A percentile compares a stretch with the other conserved stretches of the same genome.
Conservation (phyloP, 92 coral and sea anemone genomes). For the Nematostella vectensis region DNA sequence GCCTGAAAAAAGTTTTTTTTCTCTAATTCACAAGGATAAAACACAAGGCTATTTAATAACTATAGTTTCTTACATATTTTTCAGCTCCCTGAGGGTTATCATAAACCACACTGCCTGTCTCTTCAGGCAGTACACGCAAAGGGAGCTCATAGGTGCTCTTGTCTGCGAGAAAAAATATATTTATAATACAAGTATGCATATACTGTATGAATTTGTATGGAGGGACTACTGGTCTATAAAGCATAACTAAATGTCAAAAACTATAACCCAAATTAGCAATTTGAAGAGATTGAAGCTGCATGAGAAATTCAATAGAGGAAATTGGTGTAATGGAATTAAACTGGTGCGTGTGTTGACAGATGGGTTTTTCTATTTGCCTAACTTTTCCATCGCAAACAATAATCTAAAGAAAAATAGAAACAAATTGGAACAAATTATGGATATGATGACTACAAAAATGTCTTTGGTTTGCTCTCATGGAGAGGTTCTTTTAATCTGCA, state of each 20-base stretch:
- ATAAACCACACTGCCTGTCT: slow-evolving; percentile 67
- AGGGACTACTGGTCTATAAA: not conserved
- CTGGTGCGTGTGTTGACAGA: not conserved
- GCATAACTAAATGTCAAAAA: not conserved
- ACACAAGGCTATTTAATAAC: too few species aligned
- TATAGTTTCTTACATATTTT: slow-evolving; percentile 79
- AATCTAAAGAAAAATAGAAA: too few species aligned
- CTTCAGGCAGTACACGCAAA: slow-evolving; percentile 26
- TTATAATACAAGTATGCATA: too few species aligned
- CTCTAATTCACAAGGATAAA: too few species aligned
- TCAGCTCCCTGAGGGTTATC: slow-evolving; percentile 73
- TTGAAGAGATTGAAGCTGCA: not conserved
- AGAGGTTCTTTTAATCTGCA: too few species aligned
- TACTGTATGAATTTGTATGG: not conserved
- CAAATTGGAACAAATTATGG: too few species aligned
- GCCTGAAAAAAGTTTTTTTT: too few species aligned
- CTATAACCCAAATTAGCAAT: not conserved
- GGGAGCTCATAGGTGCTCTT: slow-evolving; percentile 12
- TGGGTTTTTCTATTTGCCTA: not conserved
- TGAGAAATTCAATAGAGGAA: slow-evolving; percentile 1
- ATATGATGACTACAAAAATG: too few species aligned
- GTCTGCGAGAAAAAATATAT: slow-evolving; percentile 5
- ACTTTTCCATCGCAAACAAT: too few species aligned
- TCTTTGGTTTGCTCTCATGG: too few species aligned
- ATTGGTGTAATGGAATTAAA: not conserved